A percentile compares a stretch with the other conserved stretches of the same genome.
Conservation (phyloP, 1,140 invertebrate species). For the Atta cephalotes region DNA sequence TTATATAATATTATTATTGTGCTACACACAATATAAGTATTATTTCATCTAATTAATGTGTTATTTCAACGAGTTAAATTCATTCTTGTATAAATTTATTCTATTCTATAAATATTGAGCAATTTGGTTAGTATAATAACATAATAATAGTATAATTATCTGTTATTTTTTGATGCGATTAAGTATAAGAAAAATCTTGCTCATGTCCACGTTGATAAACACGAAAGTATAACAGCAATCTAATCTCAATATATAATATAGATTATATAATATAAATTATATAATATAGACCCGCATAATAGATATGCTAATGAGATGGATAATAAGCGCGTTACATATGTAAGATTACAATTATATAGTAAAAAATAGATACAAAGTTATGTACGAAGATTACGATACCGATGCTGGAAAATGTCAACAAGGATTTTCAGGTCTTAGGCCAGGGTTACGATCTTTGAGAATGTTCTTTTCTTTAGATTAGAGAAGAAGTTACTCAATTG, state of each 20-base stretch:
- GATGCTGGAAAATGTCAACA: slow-evolving; percentile 47
- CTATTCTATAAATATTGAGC: not conserved
- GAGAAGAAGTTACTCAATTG: slow-evolving; percentile 34
- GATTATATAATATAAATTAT: not conserved
- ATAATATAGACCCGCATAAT: slow-evolving; percentile 14
- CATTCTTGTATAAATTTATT: not conserved
- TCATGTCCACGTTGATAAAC: not conserved
- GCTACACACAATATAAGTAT: not conserved
- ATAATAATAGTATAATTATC: not conserved
- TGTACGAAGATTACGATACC: not conserved
- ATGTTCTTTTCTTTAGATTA: not conserved
- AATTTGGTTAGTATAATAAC: not conserved
- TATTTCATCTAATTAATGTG: not conserved
- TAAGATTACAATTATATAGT: slow-evolving; percentile 23
- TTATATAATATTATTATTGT: not conserved
- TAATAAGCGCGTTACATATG: slow-evolving; percentile 41
- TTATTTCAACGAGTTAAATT: not conserved
- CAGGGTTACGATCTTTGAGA: not conserved
- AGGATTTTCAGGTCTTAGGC: slow-evolving; percentile 47
- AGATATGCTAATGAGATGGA: not conserved
- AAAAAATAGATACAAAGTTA: slow-evolving; percentile 7
- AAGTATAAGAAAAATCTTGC: not conserved
- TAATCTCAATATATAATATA: not conserved
- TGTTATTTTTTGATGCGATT: not conserved
- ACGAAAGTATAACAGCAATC: not conserved